These are phyloP conservation scores for Dolichoris vasculosae DNA, from an alignment of 1,140 invertebrate genomes.

Conservation along the genomic window DNA sequence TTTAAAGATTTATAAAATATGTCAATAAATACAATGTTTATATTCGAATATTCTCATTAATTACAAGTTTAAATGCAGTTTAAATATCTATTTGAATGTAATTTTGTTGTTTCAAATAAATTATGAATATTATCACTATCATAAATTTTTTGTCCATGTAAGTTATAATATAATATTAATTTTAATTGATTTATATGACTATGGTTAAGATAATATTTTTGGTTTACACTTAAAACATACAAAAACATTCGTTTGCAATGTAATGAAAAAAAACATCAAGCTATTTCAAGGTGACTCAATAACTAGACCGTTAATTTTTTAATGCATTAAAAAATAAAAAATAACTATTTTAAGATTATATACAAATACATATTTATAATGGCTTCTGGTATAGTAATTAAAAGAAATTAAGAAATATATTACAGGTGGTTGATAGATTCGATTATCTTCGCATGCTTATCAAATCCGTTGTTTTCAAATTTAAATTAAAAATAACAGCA, in stretches of 20 bases:
- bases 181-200: conserved; percentile 3
- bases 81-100: too few relatives aligned
- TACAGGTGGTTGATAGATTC: neutral
- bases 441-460: conserved; percentile 11
- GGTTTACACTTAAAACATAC: neutral
- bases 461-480: conserved; percentile 24
- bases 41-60: too few relatives aligned
- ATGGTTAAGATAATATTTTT: neutral
- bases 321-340: too few relatives aligned
- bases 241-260: too few relatives aligned
- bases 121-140: neutral
- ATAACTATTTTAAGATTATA: too few relatives aligned
- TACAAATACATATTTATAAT: neutral
- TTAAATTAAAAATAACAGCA: conserved; percentile 9
- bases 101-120: neutral
- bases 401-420: conserved; percentile 7
- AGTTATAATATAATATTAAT: neutral
- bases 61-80: too few relatives aligned
- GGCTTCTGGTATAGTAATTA: neutral
- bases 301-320: too few relatives aligned
- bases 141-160: neutral
- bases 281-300: too few relatives aligned
- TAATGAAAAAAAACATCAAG: too few relatives aligned
- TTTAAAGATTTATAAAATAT: neutral
- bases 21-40: neutral